Conservation (phyloP, 2,888 invertebrate genomes). For the Gandaritis pyraliata region DNA sequence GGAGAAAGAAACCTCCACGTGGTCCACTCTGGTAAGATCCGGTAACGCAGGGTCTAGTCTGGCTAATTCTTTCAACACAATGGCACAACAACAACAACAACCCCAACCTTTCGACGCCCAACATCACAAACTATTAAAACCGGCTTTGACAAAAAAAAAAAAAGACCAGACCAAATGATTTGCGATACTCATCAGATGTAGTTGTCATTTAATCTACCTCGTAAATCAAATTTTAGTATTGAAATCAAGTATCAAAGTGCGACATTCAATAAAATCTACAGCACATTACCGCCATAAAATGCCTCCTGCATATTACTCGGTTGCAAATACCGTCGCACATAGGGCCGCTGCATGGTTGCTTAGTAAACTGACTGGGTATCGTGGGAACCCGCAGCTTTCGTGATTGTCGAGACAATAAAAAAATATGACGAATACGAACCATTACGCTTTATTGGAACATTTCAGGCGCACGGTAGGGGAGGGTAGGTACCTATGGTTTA, state of each 20-base stretch:
- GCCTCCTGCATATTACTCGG: slow-evolving; percentile 72
- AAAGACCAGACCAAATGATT: too few relatives aligned
- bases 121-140: too few relatives aligned
- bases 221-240: background rate
- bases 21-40: too few relatives aligned
- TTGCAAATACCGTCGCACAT: slow-evolving; percentile 63
- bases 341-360: slow-evolving; percentile 73
- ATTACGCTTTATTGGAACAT: slow-evolving; percentile 73
- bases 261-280: slow-evolving; percentile 5
- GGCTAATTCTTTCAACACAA: too few relatives aligned
- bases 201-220: too few relatives aligned
- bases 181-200: too few relatives aligned
- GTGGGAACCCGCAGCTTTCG: slow-evolving; percentile 54
- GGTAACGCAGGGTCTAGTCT: too few relatives aligned
- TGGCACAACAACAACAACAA: too few relatives aligned
- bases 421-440: slow-evolving; percentile 72
- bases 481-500: slow-evolving; percentile 43
- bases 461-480: slow-evolving; percentile 68
- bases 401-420: slow-evolving; percentile 73
- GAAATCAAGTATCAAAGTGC: slow-evolving; percentile 1
- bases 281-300: slow-evolving; percentile 68
- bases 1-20: too few relatives aligned
- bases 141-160: too few relatives aligned
- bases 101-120: too few relatives aligned
- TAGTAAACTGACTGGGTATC: slow-evolving; percentile 46